These are phyloP conservation scores for Anableps anableps DNA, from an alignment of 2,797 vertebrate species.

Conservation along the genomic window DNA sequence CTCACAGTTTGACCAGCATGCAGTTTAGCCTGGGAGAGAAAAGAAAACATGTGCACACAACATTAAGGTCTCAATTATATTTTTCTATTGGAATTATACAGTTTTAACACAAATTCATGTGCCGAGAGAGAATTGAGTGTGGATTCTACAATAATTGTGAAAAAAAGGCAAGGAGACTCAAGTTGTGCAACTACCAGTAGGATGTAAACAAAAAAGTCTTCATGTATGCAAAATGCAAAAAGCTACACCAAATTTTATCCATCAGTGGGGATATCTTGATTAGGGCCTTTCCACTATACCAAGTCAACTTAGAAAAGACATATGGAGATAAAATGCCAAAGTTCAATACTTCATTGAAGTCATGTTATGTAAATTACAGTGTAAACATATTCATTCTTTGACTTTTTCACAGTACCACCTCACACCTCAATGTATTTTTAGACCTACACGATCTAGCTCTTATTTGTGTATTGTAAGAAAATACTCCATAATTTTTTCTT, in stretches of 20 bases:
- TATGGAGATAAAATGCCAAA: not conserved
- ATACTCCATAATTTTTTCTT: not conserved
- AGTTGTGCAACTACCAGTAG: conserved; percentile 74
- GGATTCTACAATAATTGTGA: conserved; percentile 62
- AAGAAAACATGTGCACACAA: conserved; percentile 61
- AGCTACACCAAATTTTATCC: conserved; percentile 65
- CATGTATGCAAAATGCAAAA: conserved; percentile 69
- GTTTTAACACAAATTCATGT: conserved; percentile 62
- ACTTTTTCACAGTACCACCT: not conserved
- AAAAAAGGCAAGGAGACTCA: conserved; percentile 62
- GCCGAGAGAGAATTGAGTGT: conserved; percentile 56
- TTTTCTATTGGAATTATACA: conserved; percentile 69
- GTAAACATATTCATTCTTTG: not conserved
- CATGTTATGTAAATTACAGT: not conserved
- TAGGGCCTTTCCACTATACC: not conserved
- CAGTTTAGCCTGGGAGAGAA: conserved; percentile 71
- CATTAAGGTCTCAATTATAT: conserved; percentile 61
- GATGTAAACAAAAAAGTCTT: conserved; percentile 55
- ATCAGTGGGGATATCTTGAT: conserved; percentile 33
- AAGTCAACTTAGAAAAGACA: not conserved
- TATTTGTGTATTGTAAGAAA: not conserved
- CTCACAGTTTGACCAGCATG: conserved; percentile 61
- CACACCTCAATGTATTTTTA: not conserved
- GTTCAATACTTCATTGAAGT: not conserved
- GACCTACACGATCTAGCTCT: not conserved